Conservation (phyloP, 2,797 vertebrate species). For the Astyanax mexicanus region DNA sequence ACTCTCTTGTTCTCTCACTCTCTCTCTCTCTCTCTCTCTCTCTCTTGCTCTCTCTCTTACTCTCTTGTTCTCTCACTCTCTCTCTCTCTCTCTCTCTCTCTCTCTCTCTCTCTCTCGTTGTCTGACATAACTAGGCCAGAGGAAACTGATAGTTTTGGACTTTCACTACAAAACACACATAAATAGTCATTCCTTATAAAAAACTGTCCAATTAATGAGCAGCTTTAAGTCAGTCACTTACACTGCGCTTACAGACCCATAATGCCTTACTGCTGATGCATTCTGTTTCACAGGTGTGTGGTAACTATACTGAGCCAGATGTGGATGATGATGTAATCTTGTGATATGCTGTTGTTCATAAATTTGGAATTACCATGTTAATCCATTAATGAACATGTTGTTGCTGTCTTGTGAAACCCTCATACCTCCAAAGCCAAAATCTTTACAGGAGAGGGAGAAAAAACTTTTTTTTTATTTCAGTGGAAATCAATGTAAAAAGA, state of each 20-base stretch:
- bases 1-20: constrained; percentile 59
- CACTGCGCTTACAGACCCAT: background rate
- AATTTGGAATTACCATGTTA: too few species aligned
- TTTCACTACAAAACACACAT: constrained; percentile 11
- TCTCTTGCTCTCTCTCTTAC: constrained; percentile 3
- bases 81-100: constrained; percentile 1
- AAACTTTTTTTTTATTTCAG: too few species aligned
- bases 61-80: constrained; percentile 58
- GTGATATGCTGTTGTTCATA: background rate
- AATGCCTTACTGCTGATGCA: background rate
- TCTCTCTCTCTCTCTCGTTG: background rate
- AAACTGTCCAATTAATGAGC: background rate
- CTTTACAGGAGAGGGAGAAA: too few species aligned
- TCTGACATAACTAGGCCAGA: constrained; percentile 76
- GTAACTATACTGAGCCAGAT: background rate
- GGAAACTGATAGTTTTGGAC: constrained; percentile 61
- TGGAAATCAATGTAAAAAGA: too few species aligned
- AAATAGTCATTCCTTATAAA: background rate
- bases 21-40: background rate
- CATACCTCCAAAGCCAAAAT: too few species aligned
- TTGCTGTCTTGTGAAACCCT: too few species aligned
- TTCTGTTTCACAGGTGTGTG: background rate
- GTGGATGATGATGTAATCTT: background rate
- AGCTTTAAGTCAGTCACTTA: background rate
- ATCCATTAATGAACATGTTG: too few species aligned